Base-by-base conservation (phyloP, 1,140 invertebrate species). In the Charaxes varanes region DNA sequence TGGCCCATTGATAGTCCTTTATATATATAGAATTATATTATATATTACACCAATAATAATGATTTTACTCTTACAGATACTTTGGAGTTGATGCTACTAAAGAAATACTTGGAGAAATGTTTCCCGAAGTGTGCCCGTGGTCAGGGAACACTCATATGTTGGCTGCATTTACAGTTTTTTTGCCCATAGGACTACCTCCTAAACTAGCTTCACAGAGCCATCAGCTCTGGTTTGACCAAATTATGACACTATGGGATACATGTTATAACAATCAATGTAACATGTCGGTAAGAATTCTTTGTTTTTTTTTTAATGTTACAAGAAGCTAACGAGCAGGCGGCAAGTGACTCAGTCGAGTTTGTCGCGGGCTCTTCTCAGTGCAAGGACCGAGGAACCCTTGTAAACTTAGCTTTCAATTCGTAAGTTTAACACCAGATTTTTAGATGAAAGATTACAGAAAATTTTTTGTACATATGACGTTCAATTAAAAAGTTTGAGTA, bases 71-170 rank as follows among this genome's bases (percentile, higher is more conserved):
- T 65, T 65, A 24, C 64, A 93, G 90, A 19, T 96, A 94, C 76
- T 96, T 96, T 62, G 86, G 90, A 3, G 58, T 88, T 10, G 74
- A 81, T 10, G 90, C 95, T 1, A 97, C 95, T 0, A 88, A 91
- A 77, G 96, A 98, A 84, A 96, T 98, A 59, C 71, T 98, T 36
- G 93, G 93, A 49, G 91, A 94, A 77, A 88, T 94, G 58, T 85
- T 92, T 34, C 95, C 95, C 7, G 84, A 87, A 38, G 96, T 55
- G 92, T 91, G 81, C 89, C 94, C 38, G 82, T 94, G 71, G 90
- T 42, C 47, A 37, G 67, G 38, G 83, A 87, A 53, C 88, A 92
- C 76, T 49, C 85, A 86, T 47, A 87, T 87, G 2, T 81, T 95
- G 33, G 84, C 87, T 35, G 86, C 88, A 46, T 79, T 96, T 14